A percentile compares a stretch with the other conserved stretches of the same genome.
These are phyloP conservation scores for Melolontha melolontha DNA, from an alignment of 2,888 invertebrate genomes.

Conservation along the genomic window DNA sequence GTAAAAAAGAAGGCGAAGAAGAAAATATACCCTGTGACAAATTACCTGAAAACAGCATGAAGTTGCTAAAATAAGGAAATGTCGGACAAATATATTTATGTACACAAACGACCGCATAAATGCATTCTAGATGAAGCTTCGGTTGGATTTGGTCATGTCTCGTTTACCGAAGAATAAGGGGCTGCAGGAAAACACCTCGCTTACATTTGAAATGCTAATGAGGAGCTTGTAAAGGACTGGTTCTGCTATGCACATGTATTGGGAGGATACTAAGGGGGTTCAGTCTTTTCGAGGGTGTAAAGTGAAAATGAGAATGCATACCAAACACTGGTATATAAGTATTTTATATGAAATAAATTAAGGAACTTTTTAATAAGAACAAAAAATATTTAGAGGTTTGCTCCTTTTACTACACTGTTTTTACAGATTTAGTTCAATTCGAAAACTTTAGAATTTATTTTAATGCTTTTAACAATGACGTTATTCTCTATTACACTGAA, in stretches of 20 bases:
- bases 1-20: background rate
- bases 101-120: constrained; percentile 39
- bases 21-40: constrained; percentile 22
- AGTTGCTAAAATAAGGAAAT: constrained; percentile 37
- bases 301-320: constrained; percentile 31
- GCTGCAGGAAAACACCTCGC: constrained; percentile 35
- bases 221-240: constrained; percentile 24
- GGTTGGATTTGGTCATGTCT: constrained; percentile 34
- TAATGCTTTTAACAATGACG: background rate
- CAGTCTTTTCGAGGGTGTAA: constrained; percentile 15
- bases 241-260: constrained; percentile 24
- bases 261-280: constrained; percentile 4
- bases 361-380: constrained; percentile 28
- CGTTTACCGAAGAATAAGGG: constrained; percentile 21
- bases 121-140: constrained; percentile 35
- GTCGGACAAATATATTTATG: constrained; percentile 36
- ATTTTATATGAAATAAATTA: constrained; percentile 20
- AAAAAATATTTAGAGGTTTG: constrained; percentile 12
- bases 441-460: background rate
- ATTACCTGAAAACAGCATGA: constrained; percentile 34
- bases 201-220: constrained; percentile 38
- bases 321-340: constrained; percentile 5
- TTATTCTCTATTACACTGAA: too few species aligned
- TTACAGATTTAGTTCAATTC: too few species aligned
- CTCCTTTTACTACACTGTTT: background rate